Base-by-base conservation (phyloP, 1,140 invertebrate genomes). In the Hyles vespertilio region DNA sequence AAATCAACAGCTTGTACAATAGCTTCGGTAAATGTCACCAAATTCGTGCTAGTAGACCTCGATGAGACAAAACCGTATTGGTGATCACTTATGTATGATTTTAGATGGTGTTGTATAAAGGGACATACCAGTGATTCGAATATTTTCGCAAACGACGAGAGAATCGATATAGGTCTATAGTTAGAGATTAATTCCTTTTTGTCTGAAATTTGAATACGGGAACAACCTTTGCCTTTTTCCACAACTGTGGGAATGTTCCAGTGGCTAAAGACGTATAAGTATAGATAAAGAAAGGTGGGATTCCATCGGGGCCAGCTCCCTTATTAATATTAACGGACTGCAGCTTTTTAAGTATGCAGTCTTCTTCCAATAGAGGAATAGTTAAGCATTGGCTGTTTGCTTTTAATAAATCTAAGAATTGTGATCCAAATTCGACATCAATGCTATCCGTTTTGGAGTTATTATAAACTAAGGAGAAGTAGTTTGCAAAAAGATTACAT, bases 1-100 rank as follows among this genome's bases (percentile, higher is more conserved):
- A 65, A 65, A 46, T 62, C 70, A 62, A 36, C 79, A 50, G 79
- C 79, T 0, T 69, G 61, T 2, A 43, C 80, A 43, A 90, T 67
- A 3, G 7, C 5, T 32, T 62, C 60, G 1, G 51, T 44, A 32
- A 62, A 62, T 6, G 9, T 12, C 3, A 56, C 32, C 3, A 62
- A 12, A 43, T 62, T 62, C 12, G 60, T 62, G n/a, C 3, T 7
- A 3, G 60, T 62, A 9, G 60, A 62, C 9, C 60, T 51, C 22
- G 45, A 47, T 1, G 22, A 33, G 12, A 57, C 51, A 40, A 62
- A 62, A n/a, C 60, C 60, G 47, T 62, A 55, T 32, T 62, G 60
- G 5, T 52, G 53, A 10, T 57, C 50, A n/a, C 8, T 47, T 9
- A 62, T 2, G 32, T 47, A 57, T 5, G 40, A 32, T 32, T 56